Conservation (phyloP, 2,888 invertebrate species). For the Eilema depressum region DNA sequence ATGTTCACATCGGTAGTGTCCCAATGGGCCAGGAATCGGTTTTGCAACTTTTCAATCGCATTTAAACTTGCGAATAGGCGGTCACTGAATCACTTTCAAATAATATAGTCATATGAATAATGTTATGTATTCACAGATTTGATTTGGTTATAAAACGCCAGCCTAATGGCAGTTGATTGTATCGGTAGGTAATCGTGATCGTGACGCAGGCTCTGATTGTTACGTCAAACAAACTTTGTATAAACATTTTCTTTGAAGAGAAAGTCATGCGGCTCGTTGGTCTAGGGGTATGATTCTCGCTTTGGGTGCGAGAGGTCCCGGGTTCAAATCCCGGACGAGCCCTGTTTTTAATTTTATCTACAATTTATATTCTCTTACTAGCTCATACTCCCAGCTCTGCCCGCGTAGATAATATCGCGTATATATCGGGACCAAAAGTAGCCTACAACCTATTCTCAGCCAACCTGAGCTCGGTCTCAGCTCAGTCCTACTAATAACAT, state of each 20-base stretch:
- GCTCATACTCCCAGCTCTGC: too few species aligned
- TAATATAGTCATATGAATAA: not conserved
- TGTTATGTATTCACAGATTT: not conserved
- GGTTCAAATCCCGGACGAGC: slow-evolving; percentile 82
- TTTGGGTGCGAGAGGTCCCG: slow-evolving; percentile 82
- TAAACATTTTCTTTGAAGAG: slow-evolving; percentile 15
- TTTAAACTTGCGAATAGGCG: too few species aligned
- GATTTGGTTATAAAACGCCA: slow-evolving; percentile 5
- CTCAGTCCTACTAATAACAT: too few species aligned
- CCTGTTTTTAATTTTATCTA: slow-evolving; percentile 51
- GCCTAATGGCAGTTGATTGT: not conserved
- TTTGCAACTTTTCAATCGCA: too few species aligned
- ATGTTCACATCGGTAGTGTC: too few species aligned
- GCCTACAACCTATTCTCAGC: too few species aligned
- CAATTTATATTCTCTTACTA: too few species aligned
- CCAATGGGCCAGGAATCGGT: too few species aligned
- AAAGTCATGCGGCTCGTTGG: slow-evolving; percentile 68
- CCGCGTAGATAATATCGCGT: too few species aligned
- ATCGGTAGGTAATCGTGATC: not conserved
- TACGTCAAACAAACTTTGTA: not conserved
- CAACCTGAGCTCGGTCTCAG: too few species aligned
- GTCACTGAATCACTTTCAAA: too few species aligned
- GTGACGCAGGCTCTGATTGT: slow-evolving; percentile 10
- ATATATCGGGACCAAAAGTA: too few species aligned
- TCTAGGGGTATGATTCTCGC: slow-evolving; percentile 80